Evolutionary conservation across 2,113 vertebrate genomes (phyloP).

Genomic region (Xenopus laevis): DNA sequence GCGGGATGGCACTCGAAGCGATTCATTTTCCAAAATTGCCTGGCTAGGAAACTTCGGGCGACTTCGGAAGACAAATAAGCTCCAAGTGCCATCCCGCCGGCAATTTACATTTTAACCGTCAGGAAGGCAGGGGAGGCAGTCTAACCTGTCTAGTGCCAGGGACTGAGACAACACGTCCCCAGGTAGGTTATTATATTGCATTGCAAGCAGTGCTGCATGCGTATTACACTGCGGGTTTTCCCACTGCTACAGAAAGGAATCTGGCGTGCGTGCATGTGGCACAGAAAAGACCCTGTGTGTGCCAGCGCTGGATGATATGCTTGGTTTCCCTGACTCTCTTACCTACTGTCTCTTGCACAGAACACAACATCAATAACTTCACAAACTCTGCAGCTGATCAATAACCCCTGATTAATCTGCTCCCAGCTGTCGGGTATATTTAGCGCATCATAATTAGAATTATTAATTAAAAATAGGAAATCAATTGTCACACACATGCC

Average conservation of each 20-base stretch:
- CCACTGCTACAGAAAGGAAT: conserved; percentile 25
- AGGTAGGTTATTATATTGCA: conserved; percentile 13
- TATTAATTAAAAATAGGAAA: conserved; percentile 99
- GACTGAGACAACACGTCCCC: too few species aligned
- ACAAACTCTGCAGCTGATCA: conserved; percentile 72
- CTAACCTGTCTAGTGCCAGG: too few species aligned
- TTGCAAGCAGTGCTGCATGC: conserved; percentile 2
- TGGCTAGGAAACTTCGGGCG: too few species aligned
- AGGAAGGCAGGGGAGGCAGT: too few species aligned
- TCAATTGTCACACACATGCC: conserved; percentile 92
- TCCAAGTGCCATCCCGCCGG: too few species aligned
- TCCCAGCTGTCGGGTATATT: conserved; percentile 75
- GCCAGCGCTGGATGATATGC: conserved; percentile 39
- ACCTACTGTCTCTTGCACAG: conserved; percentile 58
- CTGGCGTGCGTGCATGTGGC: conserved; percentile 19
- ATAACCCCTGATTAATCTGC: conserved; percentile 78
- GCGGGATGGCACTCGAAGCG: too few species aligned
- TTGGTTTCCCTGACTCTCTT: conserved; percentile 51
- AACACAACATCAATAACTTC: conserved; percentile 78
- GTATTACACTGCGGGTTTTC: conserved; percentile 28
- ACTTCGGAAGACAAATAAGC: too few species aligned
- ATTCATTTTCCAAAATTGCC: too few species aligned
- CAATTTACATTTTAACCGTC: too few species aligned
- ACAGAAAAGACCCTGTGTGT: conserved; percentile 11
- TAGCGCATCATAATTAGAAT: conserved; percentile 98